These are phyloP conservation scores for Grammomys dolichurus DNA, from an alignment of 2,113 vertebrate species.

Conservation along the genomic window DNA sequence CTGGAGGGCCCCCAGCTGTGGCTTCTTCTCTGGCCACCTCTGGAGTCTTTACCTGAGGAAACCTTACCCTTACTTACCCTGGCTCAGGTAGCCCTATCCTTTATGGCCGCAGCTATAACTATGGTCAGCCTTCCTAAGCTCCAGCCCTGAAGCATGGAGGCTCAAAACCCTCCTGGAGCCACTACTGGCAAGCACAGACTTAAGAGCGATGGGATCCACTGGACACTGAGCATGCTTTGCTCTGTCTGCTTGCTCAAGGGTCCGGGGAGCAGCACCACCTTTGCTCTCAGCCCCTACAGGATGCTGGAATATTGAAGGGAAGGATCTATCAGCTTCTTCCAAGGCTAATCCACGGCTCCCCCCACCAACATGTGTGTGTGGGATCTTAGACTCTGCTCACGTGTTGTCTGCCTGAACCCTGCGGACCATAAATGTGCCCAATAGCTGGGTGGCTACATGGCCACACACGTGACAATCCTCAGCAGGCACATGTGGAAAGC, in stretches of 20 bases:
- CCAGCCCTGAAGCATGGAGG: background rate
- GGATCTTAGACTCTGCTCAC: background rate
- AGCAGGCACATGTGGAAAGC: background rate
- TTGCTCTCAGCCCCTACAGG: accelerated
- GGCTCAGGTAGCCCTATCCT: background rate
- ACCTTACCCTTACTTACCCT: background rate
- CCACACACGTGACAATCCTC: background rate
- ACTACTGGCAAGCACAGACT: background rate
- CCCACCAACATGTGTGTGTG: no score
- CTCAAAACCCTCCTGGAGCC: background rate
- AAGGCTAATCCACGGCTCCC: background rate
- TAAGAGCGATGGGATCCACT: accelerated
- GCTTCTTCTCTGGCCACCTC: background rate
- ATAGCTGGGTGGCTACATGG: background rate
- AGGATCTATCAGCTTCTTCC: accelerated
- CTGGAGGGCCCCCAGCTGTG: accelerated
- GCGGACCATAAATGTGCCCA: background rate
- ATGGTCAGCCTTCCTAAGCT: no score
- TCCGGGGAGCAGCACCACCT: background rate
- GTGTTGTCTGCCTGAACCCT: background rate
- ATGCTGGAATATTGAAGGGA: background rate
- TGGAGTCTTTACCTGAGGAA: background rate
- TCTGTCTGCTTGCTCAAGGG: background rate
- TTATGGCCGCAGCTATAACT: background rate
- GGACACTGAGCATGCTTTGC: background rate